Conservation (phyloP, 2,888 invertebrate genomes). For the Protodeltote pygarga region DNA sequence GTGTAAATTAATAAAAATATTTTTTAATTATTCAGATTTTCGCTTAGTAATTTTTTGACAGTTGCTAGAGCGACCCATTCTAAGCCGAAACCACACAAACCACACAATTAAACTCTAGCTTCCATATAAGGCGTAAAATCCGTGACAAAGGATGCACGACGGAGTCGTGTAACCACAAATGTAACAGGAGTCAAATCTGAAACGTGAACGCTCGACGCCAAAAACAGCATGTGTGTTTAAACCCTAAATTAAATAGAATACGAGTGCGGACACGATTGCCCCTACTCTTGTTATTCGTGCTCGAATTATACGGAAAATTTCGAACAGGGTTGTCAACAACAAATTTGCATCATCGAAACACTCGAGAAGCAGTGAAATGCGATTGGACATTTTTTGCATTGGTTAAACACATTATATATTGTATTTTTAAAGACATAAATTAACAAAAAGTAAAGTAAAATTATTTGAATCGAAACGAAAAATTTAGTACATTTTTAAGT, state of each 20-base stretch:
- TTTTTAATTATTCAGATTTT: no score
- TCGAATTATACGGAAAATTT: constrained; percentile 32
- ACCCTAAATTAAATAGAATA: constrained; percentile 24
- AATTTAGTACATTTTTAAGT: no score
- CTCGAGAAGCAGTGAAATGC: no score
- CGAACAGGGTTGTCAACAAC: constrained; percentile 14
- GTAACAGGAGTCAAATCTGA: constrained; percentile 5
- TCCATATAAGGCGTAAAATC: constrained; percentile 12
- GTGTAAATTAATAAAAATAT: no score
- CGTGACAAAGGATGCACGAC: constrained; percentile 24
- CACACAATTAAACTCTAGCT: constrained; percentile 1
- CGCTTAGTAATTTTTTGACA: no score
- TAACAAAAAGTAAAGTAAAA: no score
- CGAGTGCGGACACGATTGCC: constrained; percentile 22
- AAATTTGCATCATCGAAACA: no score
- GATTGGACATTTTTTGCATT: no score
- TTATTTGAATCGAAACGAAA: no score
- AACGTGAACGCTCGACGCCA: constrained; percentile 21
- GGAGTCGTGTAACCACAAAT: constrained; percentile 26
- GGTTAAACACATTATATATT: no score
- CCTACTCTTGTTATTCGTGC: constrained; percentile 17
- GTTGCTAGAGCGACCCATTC: neutral
- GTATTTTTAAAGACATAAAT: no score
- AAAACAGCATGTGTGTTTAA: constrained; percentile 26
- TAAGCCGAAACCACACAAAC: constrained; percentile 28